Conservation (phyloP, 1,140 invertebrate genomes). For the Bicyclus anynana region DNA sequence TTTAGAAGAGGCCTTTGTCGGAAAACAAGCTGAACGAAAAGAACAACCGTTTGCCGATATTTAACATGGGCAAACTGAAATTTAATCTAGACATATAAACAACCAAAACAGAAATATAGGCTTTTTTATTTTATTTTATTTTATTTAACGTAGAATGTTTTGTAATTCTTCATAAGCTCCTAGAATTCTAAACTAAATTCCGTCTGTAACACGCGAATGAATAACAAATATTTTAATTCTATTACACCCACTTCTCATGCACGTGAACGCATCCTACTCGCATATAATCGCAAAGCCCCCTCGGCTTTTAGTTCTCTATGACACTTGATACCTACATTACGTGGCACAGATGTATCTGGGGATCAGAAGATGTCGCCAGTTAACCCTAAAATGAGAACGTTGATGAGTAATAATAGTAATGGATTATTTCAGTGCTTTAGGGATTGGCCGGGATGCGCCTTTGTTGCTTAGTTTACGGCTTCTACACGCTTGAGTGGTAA, state of each 20-base stretch:
- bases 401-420: constrained; percentile 64
- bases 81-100: no score
- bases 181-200: background rate
- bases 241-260: constrained; percentile 1
- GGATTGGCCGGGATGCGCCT: constrained; percentile 25
- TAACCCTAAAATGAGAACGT: constrained; percentile 60
- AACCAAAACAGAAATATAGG: no score
- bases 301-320: constrained; percentile 46
- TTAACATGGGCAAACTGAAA: no score
- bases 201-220: background rate
- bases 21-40: no score
- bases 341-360: constrained; percentile 45
- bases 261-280: constrained; percentile 8
- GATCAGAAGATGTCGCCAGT: constrained; percentile 53
- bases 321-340: constrained; percentile 57
- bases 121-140: no score
- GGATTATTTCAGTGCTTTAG: constrained; percentile 51
- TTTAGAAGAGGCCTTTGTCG: no score
- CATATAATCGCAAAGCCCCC: constrained; percentile 38
- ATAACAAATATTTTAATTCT: constrained; percentile 21
- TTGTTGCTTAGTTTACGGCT: constrained; percentile 28
- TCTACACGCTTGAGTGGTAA: constrained; percentile 5
- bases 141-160: no score
- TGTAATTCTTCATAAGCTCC: no score
- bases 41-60: no score